These are phyloP conservation scores for Enteromius argenteus DNA, from an alignment of 2,797 vertebrate genomes.

Conservation along the genomic window DNA sequence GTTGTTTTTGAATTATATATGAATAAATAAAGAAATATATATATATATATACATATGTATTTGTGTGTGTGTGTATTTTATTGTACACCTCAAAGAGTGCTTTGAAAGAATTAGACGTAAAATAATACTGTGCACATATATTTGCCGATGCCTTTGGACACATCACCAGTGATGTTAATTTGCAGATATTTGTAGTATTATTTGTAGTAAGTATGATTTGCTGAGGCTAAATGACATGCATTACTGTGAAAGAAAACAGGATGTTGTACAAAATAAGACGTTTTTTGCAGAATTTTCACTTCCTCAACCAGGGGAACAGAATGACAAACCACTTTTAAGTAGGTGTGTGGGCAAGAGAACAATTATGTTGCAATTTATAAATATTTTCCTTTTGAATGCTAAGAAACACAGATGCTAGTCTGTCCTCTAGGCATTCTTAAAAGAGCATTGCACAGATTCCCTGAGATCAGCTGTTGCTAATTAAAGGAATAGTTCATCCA, in stretches of 20 bases:
- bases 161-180: background rate
- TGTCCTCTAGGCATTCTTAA: background rate
- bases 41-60: no score
- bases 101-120: background rate
- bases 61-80: background rate
- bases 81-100: background rate
- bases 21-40: no score
- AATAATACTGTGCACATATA: background rate
- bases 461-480: background rate
- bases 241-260: background rate
- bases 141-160: background rate
- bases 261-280: background rate
- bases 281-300: conserved; percentile 10
- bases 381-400: background rate
- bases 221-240: background rate
- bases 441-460: background rate
- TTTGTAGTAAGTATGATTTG: background rate
- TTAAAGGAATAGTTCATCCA: background rate
- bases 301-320: background rate
- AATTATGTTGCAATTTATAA: conserved; percentile 10
- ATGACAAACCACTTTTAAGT: background rate
- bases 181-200: background rate
- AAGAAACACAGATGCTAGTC: background rate
- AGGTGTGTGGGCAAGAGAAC: background rate
- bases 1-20: no score